Percentiles rank a stretch among this genome's conserved stretches.
phyloP scores from a whole-genome alignment of 2,113 vertebrate genomes.

The Upupa epops region DNA sequence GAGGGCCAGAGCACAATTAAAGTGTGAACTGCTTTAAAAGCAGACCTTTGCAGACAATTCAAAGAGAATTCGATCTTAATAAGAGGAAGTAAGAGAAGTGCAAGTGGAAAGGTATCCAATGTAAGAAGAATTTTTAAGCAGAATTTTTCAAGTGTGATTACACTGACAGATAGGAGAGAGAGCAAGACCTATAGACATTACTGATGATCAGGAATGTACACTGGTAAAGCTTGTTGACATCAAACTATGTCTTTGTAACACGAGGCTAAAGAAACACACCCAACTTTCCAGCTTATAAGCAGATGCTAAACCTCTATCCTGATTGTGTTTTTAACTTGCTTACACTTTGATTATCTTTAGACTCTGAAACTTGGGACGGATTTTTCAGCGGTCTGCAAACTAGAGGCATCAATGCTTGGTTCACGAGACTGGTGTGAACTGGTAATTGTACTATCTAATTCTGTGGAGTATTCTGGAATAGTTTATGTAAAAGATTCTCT shows the following conservation, averaged over 20 bases:
- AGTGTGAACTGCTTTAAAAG: too few relatives aligned
- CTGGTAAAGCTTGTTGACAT: neutral
- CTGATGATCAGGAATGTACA: neutral
- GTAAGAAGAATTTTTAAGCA: neutral
- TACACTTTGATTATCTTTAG: neutral
- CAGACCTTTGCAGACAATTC: neutral
- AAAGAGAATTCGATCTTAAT: neutral
- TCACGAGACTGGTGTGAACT: neutral
- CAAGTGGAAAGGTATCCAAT: neutral
- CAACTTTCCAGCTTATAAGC: neutral
- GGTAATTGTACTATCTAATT: neutral
- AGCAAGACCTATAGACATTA: neutral
- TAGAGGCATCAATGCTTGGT: neutral
- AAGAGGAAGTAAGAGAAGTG: neutral
- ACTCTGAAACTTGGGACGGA: neutral
- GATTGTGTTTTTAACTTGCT: neutral
- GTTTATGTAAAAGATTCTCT: neutral
- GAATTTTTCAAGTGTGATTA: neutral
- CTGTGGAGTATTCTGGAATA: neutral
- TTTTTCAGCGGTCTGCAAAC: neutral
- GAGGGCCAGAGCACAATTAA: neutral
- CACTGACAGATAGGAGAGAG: neutral
- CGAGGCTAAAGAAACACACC: neutral
- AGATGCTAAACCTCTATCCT: neutral
- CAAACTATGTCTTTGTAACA: neutral